A percentile compares a stretch with the other conserved stretches of the same genome.
Conservation (phyloP, 2,888 invertebrate species). For the Drosophila picticornis region DNA sequence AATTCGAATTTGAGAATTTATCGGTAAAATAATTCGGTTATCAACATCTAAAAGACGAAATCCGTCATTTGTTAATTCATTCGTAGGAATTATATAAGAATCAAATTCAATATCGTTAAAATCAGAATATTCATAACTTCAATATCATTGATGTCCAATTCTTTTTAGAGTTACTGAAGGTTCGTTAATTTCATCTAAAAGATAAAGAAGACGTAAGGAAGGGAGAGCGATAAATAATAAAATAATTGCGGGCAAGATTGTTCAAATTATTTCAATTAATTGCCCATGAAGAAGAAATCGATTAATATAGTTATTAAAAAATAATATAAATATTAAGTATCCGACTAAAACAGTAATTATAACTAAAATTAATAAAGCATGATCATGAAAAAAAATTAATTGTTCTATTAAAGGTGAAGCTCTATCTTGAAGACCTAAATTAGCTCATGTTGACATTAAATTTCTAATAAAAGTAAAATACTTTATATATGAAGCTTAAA, state of each 20-base stretch:
- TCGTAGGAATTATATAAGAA: slow-evolving; percentile 87
- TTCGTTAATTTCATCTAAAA: slow-evolving; percentile 88
- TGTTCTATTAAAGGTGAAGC: slow-evolving; percentile 89
- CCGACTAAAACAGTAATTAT: slow-evolving; percentile 88
- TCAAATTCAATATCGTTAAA: slow-evolving; percentile 88
- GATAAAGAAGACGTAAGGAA: slow-evolving; percentile 87
- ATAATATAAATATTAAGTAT: slow-evolving; percentile 87
- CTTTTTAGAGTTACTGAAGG: slow-evolving; percentile 87
- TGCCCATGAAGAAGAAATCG: slow-evolving; percentile 87
- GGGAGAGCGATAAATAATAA: slow-evolving; percentile 88
- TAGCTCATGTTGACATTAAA: slow-evolving; percentile 87
- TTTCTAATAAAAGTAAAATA: slow-evolving; percentile 87
- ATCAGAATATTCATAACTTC: slow-evolving; percentile 89
- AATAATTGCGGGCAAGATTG: slow-evolving; percentile 87
- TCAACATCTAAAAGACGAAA: slow-evolving; percentile 89
- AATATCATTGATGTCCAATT: slow-evolving; percentile 89
- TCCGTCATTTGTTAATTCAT: slow-evolving; percentile 83
- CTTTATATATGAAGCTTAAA: slow-evolving; percentile 90
- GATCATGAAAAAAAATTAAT: slow-evolving; percentile 88
- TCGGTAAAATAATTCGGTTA: slow-evolving; percentile 87
- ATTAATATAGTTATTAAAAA: slow-evolving; percentile 87
- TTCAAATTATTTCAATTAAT: slow-evolving; percentile 89
- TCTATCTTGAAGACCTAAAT: slow-evolving; percentile 87
- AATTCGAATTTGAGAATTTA: slow-evolving; percentile 88
- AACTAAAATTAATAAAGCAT: slow-evolving; percentile 87